phyloP scores from a whole-genome alignment of 2,113 vertebrate species.

The Hymenochirus boettgeri region DNA sequence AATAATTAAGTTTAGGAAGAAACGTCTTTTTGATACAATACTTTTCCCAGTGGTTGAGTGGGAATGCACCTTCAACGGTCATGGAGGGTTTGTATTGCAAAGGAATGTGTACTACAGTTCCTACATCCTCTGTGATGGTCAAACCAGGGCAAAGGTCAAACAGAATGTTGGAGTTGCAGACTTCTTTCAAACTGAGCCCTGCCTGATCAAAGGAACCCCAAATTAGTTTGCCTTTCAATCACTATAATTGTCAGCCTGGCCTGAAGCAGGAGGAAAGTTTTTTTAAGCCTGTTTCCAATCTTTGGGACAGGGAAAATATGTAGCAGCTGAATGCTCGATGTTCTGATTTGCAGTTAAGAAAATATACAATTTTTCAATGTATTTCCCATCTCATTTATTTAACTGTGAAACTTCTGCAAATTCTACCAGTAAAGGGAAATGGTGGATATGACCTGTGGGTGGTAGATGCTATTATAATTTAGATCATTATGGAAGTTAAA shows the following conservation, averaged over 20 bases:
- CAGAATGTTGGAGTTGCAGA: constrained; percentile 41
- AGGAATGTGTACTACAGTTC: constrained; percentile 33
- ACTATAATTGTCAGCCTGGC: constrained; percentile 61
- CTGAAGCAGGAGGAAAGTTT: constrained; percentile 57
- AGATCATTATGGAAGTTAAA: too few relatives aligned
- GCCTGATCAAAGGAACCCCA: constrained; percentile 62
- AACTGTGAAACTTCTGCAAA: too few relatives aligned
- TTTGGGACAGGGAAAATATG: constrained; percentile 37
- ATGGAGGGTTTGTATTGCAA: constrained; percentile 21
- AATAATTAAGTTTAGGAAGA: too few relatives aligned
- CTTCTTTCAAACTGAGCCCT: constrained; percentile 56
- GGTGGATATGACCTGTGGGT: too few relatives aligned
- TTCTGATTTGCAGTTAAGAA: not conserved
- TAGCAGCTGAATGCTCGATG: not conserved
- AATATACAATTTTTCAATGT: too few relatives aligned
- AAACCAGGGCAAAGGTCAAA: constrained; percentile 33
- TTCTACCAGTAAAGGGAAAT: too few relatives aligned
- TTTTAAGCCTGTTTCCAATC: constrained; percentile 53
- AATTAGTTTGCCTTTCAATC: constrained; percentile 68
- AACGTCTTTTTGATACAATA: too few relatives aligned
- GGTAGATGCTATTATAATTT: too few relatives aligned
- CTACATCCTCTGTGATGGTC: constrained; percentile 22
- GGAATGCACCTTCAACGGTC: constrained; percentile 5
- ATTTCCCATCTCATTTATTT: too few relatives aligned
- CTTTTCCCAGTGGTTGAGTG: constrained; percentile 15